phyloP scores from a whole-genome alignment of 2,113 vertebrate species.

The Syrmaticus mikado region DNA sequence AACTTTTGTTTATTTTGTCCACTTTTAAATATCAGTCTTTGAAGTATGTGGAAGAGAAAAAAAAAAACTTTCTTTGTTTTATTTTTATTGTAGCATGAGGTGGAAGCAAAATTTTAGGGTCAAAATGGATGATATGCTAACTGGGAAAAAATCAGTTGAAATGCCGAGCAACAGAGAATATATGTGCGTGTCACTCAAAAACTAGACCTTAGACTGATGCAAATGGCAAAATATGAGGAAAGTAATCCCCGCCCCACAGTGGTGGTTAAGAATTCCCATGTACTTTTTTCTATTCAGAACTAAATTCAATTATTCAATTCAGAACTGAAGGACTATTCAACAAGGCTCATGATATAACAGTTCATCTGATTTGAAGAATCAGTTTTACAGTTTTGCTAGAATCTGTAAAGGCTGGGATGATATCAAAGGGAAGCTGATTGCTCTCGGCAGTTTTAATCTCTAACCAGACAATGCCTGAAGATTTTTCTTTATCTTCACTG shows the following conservation, averaged over 20 bases:
- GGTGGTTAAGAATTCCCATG: not conserved
- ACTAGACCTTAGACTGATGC: not conserved
- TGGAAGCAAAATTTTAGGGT: not conserved
- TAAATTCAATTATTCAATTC: not conserved
- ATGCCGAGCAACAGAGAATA: not conserved
- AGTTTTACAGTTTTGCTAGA: not conserved
- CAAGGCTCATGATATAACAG: not conserved
- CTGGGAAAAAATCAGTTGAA: not conserved
- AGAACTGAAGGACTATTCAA: not conserved
- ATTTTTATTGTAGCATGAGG: not conserved
- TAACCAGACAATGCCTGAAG: not conserved
- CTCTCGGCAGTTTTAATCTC: not conserved
- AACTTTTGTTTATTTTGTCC: not conserved
- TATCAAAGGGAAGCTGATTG: not conserved
- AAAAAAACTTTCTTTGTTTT: not conserved
- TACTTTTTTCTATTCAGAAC: not conserved
- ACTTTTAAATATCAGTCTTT: not conserved
- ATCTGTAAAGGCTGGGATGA: not conserved
- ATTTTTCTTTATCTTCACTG: not conserved
- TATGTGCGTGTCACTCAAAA: not conserved
- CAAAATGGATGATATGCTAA: not conserved
- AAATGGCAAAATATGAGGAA: not conserved
- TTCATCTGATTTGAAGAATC: not conserved
- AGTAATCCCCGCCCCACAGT: not conserved
- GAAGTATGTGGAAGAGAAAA: not conserved